Conservation (phyloP, 2,797 vertebrate genomes). For the Cynodonichthys magdalenae region DNA sequence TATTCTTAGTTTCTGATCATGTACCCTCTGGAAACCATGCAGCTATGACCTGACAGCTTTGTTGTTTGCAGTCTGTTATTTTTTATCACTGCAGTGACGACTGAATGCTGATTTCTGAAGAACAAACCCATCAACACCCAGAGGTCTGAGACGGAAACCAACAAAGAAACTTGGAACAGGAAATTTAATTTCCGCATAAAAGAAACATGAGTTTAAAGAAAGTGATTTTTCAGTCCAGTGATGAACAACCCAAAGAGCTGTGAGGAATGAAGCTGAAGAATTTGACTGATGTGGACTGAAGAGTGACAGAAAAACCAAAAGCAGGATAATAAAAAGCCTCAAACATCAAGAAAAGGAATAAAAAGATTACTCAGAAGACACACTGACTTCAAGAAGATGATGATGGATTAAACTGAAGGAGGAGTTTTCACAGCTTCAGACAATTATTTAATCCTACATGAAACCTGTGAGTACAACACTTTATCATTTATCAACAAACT, state of each 20-base stretch:
- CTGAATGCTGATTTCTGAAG: background rate
- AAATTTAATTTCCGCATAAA: too few relatives aligned
- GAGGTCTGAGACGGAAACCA: background rate
- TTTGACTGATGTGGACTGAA: background rate
- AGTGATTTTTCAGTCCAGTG: background rate
- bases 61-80: background rate
- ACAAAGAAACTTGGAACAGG: background rate
- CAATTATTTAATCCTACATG: background rate
- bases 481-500: background rate
- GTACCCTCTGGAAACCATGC: too few relatives aligned
- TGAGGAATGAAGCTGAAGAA: background rate
- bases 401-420: background rate
- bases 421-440: too few relatives aligned
- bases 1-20: too few relatives aligned
- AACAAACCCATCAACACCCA: too few relatives aligned
- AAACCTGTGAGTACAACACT: background rate
- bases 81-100: background rate
- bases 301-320: background rate
- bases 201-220: background rate
- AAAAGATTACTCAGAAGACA: background rate
- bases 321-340: background rate
- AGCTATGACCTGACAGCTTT: background rate
- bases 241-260: too few relatives aligned
- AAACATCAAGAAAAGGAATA: background rate
- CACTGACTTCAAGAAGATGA: background rate